Conservation (phyloP, 2,113 vertebrate genomes). For the Corythornis cristatus region DNA sequence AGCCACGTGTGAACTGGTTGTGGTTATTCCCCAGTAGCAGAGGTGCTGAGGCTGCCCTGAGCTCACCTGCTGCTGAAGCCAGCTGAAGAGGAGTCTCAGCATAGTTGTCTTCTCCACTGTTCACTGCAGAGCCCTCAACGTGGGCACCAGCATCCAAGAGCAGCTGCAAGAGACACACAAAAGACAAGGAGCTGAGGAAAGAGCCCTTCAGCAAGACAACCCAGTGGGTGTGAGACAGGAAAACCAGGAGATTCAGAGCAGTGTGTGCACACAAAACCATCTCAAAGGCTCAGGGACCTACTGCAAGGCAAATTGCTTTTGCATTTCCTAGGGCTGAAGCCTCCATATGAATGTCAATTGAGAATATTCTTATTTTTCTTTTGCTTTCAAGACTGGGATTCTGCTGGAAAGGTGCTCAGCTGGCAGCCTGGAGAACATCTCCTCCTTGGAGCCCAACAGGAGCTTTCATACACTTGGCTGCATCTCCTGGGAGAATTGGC, state of each 20-base stretch:
- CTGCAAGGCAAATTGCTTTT: not conserved
- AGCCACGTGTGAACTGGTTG: rapidly evolving
- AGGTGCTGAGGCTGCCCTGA: not conserved
- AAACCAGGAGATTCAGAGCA: not conserved
- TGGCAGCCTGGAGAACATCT: not conserved
- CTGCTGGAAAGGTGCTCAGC: not conserved
- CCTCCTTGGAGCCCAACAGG: not conserved
- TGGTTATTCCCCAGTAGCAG: not conserved
- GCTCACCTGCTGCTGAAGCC: conserved; percentile 93
- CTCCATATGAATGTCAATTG: not conserved
- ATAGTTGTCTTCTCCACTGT: conserved; percentile 88
- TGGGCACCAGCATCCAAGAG: conserved; percentile 94
- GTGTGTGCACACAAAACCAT: rapidly evolving
- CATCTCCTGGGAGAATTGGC: not conserved
- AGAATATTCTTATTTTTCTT: not conserved
- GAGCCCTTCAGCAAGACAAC: not conserved
- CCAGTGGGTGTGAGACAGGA: not conserved
- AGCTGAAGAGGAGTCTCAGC: conserved; percentile 93
- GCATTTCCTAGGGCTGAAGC: not conserved
- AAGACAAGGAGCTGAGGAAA: not conserved
- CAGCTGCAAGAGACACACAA: conserved; percentile 75
- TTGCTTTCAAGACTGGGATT: not conserved
- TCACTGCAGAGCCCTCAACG: conserved; percentile 89
- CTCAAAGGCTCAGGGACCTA: not conserved
- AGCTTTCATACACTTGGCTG: not conserved